Evolutionary conservation across 2,888 invertebrate species (phyloP).

Genomic region (Biston stratarius): DNA sequence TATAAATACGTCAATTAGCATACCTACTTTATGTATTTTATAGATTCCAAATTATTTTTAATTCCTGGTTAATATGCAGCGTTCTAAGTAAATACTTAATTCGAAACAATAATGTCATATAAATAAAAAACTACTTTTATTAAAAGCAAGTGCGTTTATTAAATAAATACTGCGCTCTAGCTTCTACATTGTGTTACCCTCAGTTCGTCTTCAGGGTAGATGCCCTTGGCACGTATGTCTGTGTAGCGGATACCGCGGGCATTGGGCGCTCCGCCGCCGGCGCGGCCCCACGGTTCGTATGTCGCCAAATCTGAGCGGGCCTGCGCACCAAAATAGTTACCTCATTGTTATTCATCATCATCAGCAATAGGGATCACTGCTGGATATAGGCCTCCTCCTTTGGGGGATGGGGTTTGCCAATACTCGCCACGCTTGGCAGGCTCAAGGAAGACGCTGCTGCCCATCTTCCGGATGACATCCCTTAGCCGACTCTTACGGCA

Average conservation of each 20-base stretch:
- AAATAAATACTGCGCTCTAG: conserved; percentile 3
- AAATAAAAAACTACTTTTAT: conserved; percentile 7
- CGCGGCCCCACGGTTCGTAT: conserved; percentile 93
- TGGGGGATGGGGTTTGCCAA: too few species aligned
- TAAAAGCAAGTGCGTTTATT: conserved; percentile 6
- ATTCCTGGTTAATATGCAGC: not conserved
- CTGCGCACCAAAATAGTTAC: conserved; percentile 60
- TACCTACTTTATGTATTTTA: too few species aligned
- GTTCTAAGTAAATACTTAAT: too few species aligned
- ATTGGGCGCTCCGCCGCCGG: conserved; percentile 91
- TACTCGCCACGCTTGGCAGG: too few species aligned
- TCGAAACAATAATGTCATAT: not conserved
- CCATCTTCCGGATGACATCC: too few species aligned
- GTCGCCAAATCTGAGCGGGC: conserved; percentile 89
- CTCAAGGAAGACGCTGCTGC: too few species aligned
- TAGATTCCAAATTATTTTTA: too few species aligned
- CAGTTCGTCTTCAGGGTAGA: conserved; percentile 88
- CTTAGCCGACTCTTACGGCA: too few species aligned
- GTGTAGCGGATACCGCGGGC: conserved; percentile 87
- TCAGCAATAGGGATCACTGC: too few species aligned
- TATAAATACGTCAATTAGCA: too few species aligned
- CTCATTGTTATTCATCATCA: not conserved
- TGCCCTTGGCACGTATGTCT: conserved; percentile 89
- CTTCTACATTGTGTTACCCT: conserved; percentile 56
- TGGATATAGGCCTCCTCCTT: too few species aligned